Base-by-base conservation (phyloP, 2,797 vertebrate species). In the Peromyscus melanophrys region DNA sequence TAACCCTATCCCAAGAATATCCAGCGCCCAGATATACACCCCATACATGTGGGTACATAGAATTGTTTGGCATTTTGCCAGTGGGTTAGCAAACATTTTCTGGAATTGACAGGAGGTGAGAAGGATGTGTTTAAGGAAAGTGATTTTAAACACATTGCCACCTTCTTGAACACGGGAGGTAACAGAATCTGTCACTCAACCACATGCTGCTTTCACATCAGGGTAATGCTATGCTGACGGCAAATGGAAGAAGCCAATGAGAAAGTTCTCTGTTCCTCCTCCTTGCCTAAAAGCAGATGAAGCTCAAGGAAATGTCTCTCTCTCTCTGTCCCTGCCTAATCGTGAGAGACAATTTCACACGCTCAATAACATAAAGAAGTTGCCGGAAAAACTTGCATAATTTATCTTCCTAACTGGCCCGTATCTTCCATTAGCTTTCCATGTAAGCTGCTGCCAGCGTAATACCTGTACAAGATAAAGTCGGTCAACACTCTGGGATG, bases 121-220 rank as follows among this genome's bases (percentile, higher is more conserved):
- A 92, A 57, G 25, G 23, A 40, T 55, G 12, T 29, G 61, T 73
- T 67, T 92, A 84, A 78, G 85, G 87, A 71, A 89, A 86, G 57
- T 27, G 69, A 69, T 57, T 82, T 82, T 61, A 63, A 95, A 67
- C 2, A 92, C 6, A 8, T 77, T 23, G 57, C 25, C 59, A 40
- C 31, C 29, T 67, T 89, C 67, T 57, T 93, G 71, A 81, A 96
- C 40, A 92, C 37, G 9, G 49, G 83, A 25, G 67, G 69, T 65
- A 19, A 31, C 52, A 83, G 43, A 92, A 76, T 40, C 40, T 34
- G n/a, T 37, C 59, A 77, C 4, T 27, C 52, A 21, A 63, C n/a
- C 34, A 49, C 11, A 84, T 75, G 16, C 34, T 43, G 55, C 43
- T 4, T 76, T 76, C 49, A 65, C 17, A 43, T 55, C 52, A 55